Evolutionary conservation across 1,140 invertebrate genomes (phyloP), one percentile per base, ranked within the genome.

Genomic region (Anastrepha ludens): DNA sequence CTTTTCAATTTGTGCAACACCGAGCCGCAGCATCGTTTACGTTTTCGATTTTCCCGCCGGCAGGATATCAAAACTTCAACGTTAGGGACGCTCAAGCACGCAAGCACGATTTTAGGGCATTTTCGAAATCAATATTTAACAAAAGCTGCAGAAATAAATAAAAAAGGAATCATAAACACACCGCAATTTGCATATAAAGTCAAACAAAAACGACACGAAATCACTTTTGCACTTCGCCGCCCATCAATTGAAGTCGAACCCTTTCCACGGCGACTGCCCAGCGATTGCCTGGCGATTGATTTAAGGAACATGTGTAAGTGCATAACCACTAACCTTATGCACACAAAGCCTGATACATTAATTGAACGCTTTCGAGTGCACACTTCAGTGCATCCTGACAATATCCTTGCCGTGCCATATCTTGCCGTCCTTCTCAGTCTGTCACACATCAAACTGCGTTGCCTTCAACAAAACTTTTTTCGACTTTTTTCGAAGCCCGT

Each of bases 31-130:
- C 85, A 47, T 86, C 50, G 41, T 62, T 62, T 50, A 62, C 29
- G 15, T 86, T 41, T n/a, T 1, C 58, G 44, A 88, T 59, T 87
- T 89, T 88, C 91, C 90, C 90, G 91, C 87, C 91, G 90, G 90
- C 90, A 91, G 91, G 91, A 91, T 85, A 87, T 85, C 87, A 55
- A 1, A 58, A 47, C 17, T 86, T 62, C 64, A 20, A 65, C 67
- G 39, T 39, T 64, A 87, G 85, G 78, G 81, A 60, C 81, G 81
- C 62, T 17, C 59, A 41, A 13, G 47, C 47, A 5, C 9, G n/a
- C 2, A 50, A 50, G 74, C 74, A 58, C 47, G 47, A 55, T 88
- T 88, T 87, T 86, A 60, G 20, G n/a, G 55, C 67, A 74, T 74
- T 74, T 74, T 62, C 70, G n/a, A n/a, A 78, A 78, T 58, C 47